Conservation (phyloP, 1,140 invertebrate species). For the Coboldia fuscipes region DNA sequence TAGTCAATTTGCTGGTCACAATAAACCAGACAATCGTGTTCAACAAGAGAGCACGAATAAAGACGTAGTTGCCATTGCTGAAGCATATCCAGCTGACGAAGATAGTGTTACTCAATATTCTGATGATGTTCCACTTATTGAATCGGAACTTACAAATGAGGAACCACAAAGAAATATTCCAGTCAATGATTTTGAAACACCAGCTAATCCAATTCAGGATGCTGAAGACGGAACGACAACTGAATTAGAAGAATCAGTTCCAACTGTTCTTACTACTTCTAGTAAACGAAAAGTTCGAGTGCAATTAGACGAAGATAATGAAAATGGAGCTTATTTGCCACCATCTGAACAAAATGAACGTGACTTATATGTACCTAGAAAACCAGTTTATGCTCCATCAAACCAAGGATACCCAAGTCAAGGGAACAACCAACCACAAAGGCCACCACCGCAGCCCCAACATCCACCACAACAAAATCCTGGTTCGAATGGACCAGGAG, state of each 20-base stretch:
- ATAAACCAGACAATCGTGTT: too few species aligned
- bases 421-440: constrained; percentile 2
- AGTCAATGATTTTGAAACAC: constrained; percentile 2
- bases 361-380: too few species aligned
- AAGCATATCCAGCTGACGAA: constrained; percentile 1
- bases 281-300: constrained; percentile 5
- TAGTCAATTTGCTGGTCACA: too few species aligned
- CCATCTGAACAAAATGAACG: too few species aligned
- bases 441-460: too few species aligned
- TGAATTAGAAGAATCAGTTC: not conserved
- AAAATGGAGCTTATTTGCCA: too few species aligned
- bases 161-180: not conserved
- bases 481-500: constrained; percentile 10
- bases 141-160: constrained; percentile 1
- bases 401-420: constrained; percentile 11
- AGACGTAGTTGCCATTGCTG: too few species aligned
- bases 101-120: not conserved
- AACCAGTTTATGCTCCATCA: too few species aligned
- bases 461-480: too few species aligned
- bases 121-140: not conserved
- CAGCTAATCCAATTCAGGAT: not conserved
- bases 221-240: constrained; percentile 4
- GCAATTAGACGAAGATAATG: constrained; percentile 18
- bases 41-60: too few species aligned
- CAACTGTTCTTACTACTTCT: constrained; percentile 1